Evolutionary conservation across 1,140 invertebrate species (phyloP).

Genomic region (Temnothorax curvispinosus): DNA sequence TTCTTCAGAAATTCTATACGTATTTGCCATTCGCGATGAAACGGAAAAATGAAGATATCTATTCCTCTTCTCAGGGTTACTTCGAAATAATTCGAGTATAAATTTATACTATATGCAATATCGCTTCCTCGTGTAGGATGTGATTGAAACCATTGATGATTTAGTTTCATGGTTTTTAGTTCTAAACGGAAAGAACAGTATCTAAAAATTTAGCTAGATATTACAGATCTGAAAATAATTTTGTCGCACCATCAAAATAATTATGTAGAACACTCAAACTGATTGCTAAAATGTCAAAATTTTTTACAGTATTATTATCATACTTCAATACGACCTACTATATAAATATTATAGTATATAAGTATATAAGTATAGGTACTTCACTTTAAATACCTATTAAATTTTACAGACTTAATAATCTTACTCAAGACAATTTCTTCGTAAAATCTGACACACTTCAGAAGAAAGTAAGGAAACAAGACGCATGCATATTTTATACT

Average conservation of each 20-base stretch:
- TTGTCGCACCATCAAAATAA: no score
- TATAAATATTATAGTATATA: no score
- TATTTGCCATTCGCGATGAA: slow-evolving; percentile 17
- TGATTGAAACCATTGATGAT: not conserved
- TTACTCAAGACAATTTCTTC: not conserved
- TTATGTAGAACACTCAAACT: no score
- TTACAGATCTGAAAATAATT: no score
- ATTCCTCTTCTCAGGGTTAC: not conserved
- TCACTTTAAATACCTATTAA: not conserved
- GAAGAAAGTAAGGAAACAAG: not conserved
- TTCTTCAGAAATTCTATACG: not conserved
- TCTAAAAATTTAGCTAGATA: no score
- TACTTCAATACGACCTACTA: no score
- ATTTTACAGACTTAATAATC: not conserved
- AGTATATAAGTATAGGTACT: no score
- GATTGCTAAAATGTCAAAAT: no score
- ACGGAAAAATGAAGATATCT: not conserved
- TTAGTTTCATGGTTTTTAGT: not conserved
- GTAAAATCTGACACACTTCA: not conserved
- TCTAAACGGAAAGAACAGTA: not conserved
- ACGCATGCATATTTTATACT: slow-evolving; percentile 25
- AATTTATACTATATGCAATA: not conserved
- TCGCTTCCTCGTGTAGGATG: not conserved
- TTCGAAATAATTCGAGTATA: slow-evolving; percentile 20
- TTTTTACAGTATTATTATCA: no score